Percentiles rank a stretch among this genome's conserved stretches.
phyloP scores from a whole-genome alignment of 64 coral and sea anemone genomes.

The Actinia equina region DNA sequence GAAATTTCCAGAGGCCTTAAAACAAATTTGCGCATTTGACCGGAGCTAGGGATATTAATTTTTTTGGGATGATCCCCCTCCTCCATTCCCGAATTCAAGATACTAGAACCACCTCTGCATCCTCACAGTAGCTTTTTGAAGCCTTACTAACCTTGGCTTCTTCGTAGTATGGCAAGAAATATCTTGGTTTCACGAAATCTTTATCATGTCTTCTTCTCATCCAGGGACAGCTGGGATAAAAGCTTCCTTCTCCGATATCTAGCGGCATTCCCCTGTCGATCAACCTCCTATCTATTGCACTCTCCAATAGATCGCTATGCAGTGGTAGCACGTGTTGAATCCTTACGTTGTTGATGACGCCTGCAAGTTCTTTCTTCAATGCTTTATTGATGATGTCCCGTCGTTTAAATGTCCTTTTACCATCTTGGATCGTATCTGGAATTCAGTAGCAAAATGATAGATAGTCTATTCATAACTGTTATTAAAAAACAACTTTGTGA shows the following conservation, averaged over 20 bases:
- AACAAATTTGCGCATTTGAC: too few relatives aligned
- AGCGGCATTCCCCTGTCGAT: constrained; percentile 76
- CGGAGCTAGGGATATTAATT: too few relatives aligned
- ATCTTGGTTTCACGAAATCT: constrained; percentile 78
- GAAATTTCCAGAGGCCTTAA: too few relatives aligned
- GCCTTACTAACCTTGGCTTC: constrained; percentile 71
- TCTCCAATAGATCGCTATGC: constrained; percentile 62
- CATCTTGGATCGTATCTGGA: constrained; percentile 26
- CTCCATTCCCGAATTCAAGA: background rate
- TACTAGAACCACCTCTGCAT: background rate
- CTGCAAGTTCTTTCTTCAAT: constrained; percentile 58
- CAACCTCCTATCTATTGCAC: constrained; percentile 71
- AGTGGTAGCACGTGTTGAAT: constrained; percentile 81
- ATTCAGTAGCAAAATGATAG: background rate
- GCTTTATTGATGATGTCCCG: constrained; percentile 76
- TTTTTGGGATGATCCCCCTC: too few relatives aligned
- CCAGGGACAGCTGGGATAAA: constrained; percentile 85
- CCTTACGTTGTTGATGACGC: constrained; percentile 75
- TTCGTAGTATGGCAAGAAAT: constrained; percentile 83
- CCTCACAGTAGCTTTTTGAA: background rate
- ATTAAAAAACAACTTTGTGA: too few relatives aligned
- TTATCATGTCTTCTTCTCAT: constrained; percentile 76
- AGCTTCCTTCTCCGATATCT: constrained; percentile 88
- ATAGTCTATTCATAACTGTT: too few relatives aligned
- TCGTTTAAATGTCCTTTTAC: constrained; percentile 68